Percentiles rank a stretch among this genome's conserved stretches.
phyloP scores from a whole-genome alignment of 2,888 invertebrate genomes.

The Trachelus tabidus region DNA sequence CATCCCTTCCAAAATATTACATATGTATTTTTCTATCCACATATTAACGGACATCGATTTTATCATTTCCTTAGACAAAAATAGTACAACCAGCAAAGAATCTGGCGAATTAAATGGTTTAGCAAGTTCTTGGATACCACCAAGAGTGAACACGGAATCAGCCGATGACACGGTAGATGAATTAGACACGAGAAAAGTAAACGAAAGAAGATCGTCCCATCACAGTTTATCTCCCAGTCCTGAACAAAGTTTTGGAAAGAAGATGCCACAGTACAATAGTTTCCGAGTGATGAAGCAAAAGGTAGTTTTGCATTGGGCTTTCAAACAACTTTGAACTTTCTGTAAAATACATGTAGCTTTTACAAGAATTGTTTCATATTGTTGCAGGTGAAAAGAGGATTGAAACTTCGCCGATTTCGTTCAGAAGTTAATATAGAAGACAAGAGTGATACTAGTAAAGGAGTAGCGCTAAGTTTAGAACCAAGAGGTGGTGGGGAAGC shows the following conservation, averaged over 20 bases:
- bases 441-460: constrained; percentile 48
- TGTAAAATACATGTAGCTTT: background rate
- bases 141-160: constrained; percentile 35
- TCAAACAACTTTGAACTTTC: background rate
- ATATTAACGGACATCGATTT: background rate
- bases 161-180: constrained; percentile 34
- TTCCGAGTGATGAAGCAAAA: constrained; percentile 63
- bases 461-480: constrained; percentile 54
- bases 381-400: constrained; percentile 59
- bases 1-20: background rate
- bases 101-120: constrained; percentile 45
- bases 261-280: constrained; percentile 59
- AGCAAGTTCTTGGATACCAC: constrained; percentile 42
- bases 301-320: constrained; percentile 34
- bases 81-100: constrained; percentile 47
- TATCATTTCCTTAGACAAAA: constrained; percentile 37
- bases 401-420: constrained; percentile 62
- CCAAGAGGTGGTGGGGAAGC: constrained; percentile 63
- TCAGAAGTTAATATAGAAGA: constrained; percentile 66
- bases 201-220: constrained; percentile 47
- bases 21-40: background rate
- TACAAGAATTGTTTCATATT: constrained; percentile 14
- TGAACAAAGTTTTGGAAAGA: constrained; percentile 54
- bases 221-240: constrained; percentile 55
- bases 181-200: constrained; percentile 32